These are phyloP conservation scores for Petrolisthes cinctipes DNA, from an alignment of 2,888 invertebrate genomes.

Conservation along the genomic window DNA sequence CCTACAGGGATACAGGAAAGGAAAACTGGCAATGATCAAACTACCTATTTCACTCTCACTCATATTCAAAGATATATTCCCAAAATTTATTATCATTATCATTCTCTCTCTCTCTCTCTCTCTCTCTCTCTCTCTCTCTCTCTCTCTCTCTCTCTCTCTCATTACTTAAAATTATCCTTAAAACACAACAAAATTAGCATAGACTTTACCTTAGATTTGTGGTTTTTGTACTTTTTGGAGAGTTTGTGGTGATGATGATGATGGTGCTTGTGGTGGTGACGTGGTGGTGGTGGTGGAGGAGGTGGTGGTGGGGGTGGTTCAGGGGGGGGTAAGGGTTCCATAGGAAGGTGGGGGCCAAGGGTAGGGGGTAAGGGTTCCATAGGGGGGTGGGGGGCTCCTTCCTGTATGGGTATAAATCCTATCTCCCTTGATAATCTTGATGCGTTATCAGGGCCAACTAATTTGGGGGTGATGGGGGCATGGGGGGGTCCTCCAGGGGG, in stretches of 20 bases:
- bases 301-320: constrained; percentile 7
- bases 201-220: constrained; percentile 45
- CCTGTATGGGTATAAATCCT: constrained; percentile 63
- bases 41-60: too few species aligned
- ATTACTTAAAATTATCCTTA: too few species aligned
- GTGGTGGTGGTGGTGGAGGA: background rate
- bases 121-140: too few species aligned
- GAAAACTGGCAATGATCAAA: too few species aligned
- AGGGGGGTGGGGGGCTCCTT: constrained; percentile 50
- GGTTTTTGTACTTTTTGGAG: constrained; percentile 55
- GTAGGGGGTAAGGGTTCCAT: background rate
- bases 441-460: constrained; percentile 62
- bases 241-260: constrained; percentile 47
- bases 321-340: background rate
- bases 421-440: constrained; percentile 53
- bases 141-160: too few species aligned
- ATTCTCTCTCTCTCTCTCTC: too few species aligned
- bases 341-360: background rate
- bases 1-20: too few species aligned
- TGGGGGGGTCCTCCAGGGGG: constrained; percentile 16
- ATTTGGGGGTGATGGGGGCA: constrained; percentile 41
- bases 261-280: constrained; percentile 20
- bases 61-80: too few species aligned
- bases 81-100: too few species aligned
- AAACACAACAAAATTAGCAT: too few species aligned